phyloP scores from a whole-genome alignment of 2,797 vertebrate species.

The Morus bassanus region DNA sequence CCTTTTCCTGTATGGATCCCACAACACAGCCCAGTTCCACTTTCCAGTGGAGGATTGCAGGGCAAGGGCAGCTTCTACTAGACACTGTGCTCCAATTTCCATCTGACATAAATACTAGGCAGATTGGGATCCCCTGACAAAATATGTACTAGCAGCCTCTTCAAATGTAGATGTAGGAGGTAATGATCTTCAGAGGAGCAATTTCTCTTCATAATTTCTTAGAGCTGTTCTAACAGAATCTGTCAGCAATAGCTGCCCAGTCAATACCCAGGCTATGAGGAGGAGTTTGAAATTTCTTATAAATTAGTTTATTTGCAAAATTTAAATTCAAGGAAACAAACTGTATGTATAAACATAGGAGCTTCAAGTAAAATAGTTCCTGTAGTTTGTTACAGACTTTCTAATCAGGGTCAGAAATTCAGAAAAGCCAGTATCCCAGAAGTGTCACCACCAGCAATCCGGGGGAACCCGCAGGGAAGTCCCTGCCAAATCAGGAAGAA shows the following conservation, averaged over 20 bases:
- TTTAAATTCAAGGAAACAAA: not conserved
- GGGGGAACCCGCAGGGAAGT: not conserved
- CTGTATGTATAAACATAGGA: not conserved
- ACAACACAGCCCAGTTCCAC: not conserved
- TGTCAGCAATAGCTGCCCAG: not conserved
- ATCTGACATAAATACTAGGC: not conserved
- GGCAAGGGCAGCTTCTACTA: not conserved
- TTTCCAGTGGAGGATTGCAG: not conserved
- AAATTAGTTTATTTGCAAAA: not conserved
- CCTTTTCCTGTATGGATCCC: not conserved
- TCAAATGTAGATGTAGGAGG: not conserved
- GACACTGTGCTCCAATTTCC: not conserved
- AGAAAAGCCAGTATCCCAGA: not conserved
- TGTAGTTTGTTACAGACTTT: not conserved
- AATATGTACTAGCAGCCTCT: not conserved
- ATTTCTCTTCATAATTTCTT: not conserved
- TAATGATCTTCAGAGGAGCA: not conserved
- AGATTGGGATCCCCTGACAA: not conserved
- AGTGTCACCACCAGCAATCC: rapidly evolving
- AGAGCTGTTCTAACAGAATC: not conserved
- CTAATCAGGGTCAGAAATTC: not conserved
- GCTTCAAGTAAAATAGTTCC: not conserved
- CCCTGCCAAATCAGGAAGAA: not conserved
- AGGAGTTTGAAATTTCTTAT: not conserved
- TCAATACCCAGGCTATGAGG: not conserved